Base-by-base conservation (phyloP, 2,113 vertebrate genomes). In the Pycnonotus jocosus region DNA sequence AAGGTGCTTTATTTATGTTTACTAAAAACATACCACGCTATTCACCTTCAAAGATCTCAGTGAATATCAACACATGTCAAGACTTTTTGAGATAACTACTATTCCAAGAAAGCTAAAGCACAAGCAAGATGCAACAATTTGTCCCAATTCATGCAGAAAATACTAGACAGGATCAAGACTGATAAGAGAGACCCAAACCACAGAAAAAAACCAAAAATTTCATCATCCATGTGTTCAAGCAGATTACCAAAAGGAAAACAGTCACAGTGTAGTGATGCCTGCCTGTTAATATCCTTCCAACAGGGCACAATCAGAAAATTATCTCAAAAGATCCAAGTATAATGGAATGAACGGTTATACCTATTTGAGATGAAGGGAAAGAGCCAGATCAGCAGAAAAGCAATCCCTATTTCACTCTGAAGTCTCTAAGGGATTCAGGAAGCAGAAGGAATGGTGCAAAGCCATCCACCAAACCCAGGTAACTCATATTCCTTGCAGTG, bases 281-380 rank as follows among this genome's bases (percentile, higher is more conserved):
- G 51, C 71, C 79, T 56, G 58, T 70, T 86, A 90, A 86, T 86
- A 88, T 68, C 90, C 81, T 84, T 88, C 81, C 86, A 93, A 57
- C 42, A 65, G 37, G 58, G 35, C 66, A 86, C 70, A 77, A 90
- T 60, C 78, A 65, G 80, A 92, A 94, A 92, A 92, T 82, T 77
- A 84, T 93, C 81, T 88, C 60, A 42, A 51, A 84, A 92, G 40
- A 83, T 81, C 24, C 40, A 79, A 71, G 51, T 71, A 84, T 40
- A 91, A 85, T 12, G 37, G 64, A 88, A 95, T 31, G 37, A 93
- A 82, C 68, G 16, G 81, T 77, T 90, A 77, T 38, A 80, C 13
- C 11, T 33, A 45, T 83, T 82, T 82, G 68, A 90, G 68, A 92
- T 37, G 60, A 90, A 89, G 78, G 10, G 15, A 84, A 76, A 76